Percentiles rank a stretch among this genome's conserved stretches.
These are phyloP conservation scores for Chaetodon trifasciatus DNA, from an alignment of 2,797 vertebrate species.

Conservation along the genomic window DNA sequence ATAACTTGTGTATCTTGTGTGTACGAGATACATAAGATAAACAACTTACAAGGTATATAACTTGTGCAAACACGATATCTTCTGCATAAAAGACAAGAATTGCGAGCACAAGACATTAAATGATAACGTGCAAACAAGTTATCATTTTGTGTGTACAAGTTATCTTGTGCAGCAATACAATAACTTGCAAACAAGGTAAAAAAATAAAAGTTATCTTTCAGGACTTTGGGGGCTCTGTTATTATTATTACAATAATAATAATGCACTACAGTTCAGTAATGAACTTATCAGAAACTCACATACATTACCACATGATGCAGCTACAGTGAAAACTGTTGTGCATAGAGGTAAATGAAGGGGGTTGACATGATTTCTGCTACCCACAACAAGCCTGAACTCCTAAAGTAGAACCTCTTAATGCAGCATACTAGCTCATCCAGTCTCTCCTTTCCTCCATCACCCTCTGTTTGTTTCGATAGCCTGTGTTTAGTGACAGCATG, in stretches of 20 bases:
- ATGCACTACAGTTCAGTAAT: not conserved
- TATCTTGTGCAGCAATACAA: no score
- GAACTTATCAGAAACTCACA: not conserved
- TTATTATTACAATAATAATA: not conserved
- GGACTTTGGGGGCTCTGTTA: not conserved
- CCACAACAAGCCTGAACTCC: constrained; percentile 24
- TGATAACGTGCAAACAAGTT: not conserved
- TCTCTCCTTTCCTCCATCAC: not conserved
- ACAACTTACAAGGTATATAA: not conserved
- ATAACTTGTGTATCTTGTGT: not conserved
- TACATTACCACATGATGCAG: constrained; percentile 13
- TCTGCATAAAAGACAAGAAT: not conserved
- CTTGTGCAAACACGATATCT: not conserved
- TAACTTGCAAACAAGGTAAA: not conserved
- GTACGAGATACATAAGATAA: not conserved
- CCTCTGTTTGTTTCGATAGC: not conserved
- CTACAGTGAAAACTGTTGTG: constrained; percentile 29
- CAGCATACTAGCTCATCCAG: not conserved
- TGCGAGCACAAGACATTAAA: not conserved
- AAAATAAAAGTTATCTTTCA: not conserved
- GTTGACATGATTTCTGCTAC: constrained; percentile 24
- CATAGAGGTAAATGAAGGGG: constrained; percentile 42
- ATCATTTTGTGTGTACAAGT: not conserved
- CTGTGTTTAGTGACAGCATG: constrained; percentile 5
- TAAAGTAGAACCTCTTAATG: not conserved